Percentiles rank a stretch among this genome's conserved stretches.
These are phyloP conservation scores for Cathartes aura DNA, from an alignment of 2,113 vertebrate genomes.

Conservation along the genomic window DNA sequence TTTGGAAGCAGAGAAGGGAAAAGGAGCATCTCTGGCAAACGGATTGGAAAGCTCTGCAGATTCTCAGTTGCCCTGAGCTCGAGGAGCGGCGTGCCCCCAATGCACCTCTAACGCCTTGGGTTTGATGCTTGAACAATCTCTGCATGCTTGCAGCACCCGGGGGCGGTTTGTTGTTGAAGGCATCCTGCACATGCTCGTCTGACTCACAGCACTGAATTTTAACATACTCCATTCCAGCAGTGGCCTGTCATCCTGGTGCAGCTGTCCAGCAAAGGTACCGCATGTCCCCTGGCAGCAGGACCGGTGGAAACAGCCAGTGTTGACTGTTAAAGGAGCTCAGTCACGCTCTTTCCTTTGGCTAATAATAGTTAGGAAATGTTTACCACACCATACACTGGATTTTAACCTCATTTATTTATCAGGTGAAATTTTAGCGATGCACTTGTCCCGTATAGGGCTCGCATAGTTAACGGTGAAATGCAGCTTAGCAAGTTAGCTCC, in stretches of 20 bases:
- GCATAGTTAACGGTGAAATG: fast-evolving
- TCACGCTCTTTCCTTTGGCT: neutral
- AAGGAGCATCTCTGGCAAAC: fast-evolving
- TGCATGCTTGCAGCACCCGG: fast-evolving
- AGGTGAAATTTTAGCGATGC: neutral
- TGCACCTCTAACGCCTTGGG: fast-evolving
- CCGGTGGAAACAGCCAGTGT: neutral
- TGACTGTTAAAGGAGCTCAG: neutral
- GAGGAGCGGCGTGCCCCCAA: fast-evolving
- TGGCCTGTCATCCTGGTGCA: neutral
- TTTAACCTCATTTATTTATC: neutral
- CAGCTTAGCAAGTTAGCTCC: neutral
- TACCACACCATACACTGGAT: fast-evolving
- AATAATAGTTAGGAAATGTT: neutral
- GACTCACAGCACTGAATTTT: neutral
- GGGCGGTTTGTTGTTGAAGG: neutral
- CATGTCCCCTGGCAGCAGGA: neutral
- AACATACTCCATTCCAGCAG: neutral
- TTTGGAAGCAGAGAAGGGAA: neutral
- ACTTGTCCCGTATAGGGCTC: fast-evolving
- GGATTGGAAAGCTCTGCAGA: fast-evolving
- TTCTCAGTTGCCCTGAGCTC: neutral
- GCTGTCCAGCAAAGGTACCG: neutral
- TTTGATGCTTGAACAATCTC: neutral
- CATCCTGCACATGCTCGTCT: neutral